phyloP scores from a whole-genome alignment of 2,888 invertebrate species.

The Camptogramma bilineatum region DNA sequence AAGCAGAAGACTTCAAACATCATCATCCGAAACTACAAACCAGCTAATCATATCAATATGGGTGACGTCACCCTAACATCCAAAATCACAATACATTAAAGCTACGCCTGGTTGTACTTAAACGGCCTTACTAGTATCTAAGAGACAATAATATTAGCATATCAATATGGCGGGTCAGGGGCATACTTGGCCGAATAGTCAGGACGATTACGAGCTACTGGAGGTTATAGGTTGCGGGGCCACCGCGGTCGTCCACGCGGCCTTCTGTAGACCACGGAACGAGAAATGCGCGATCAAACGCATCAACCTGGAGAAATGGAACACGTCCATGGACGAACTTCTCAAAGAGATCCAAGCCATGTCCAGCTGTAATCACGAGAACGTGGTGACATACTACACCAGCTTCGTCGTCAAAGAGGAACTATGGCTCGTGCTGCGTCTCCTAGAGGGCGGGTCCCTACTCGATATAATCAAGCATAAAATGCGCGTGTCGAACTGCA shows the following conservation, averaged over 20 bases:
- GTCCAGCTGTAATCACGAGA: conserved; percentile 99
- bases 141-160: conserved; percentile 39
- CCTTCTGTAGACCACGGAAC: conserved; percentile 95
- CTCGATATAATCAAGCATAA: conserved; percentile 98
- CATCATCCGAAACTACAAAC: conserved; percentile 65
- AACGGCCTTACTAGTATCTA: conserved; percentile 66
- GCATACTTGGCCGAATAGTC: conserved; percentile 94
- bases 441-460: conserved; percentile 97
- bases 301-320: conserved; percentile 99
- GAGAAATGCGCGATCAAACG: conserved; percentile 99
- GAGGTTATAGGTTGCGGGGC: conserved; percentile 99
- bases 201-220: conserved; percentile 96
- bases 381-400: conserved; percentile 99
- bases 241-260: conserved; percentile 99
- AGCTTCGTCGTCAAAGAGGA: conserved; percentile 99
- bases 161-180: conserved; percentile 68
- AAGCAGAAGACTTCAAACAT: conserved; percentile 47
- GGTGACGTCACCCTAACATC: conserved; percentile 59
- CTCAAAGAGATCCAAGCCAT: conserved; percentile 97
- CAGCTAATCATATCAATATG: conserved; percentile 73
- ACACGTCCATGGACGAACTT: conserved; percentile 99
- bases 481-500: conserved; percentile 95
- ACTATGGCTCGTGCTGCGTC: conserved; percentile 98
- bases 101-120: conserved; percentile 61
- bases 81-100: conserved; percentile 44